Conservation (phyloP, 2,797 vertebrate genomes). For the Sebastes alutus region DNA sequence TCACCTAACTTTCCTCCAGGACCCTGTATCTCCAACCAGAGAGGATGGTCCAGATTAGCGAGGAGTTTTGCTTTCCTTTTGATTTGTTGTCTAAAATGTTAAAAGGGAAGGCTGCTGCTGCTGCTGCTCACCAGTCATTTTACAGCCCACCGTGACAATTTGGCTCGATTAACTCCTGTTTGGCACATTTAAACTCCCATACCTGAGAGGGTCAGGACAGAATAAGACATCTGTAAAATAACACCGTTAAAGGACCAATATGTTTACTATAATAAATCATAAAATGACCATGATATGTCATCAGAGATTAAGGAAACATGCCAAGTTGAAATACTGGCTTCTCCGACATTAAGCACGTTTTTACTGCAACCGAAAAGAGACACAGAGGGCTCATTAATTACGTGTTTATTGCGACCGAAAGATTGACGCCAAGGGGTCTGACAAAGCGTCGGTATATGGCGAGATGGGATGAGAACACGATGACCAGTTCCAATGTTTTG, state of each 20-base stretch:
- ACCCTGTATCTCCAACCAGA: not conserved
- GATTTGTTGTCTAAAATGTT: not conserved
- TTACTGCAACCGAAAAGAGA: fast-evolving
- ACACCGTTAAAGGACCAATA: too few species aligned
- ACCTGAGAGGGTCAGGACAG: not conserved
- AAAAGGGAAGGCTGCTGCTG: not conserved
- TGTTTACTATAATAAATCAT: too few species aligned
- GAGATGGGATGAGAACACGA: too few species aligned
- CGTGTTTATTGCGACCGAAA: too few species aligned
- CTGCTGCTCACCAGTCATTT: not conserved
- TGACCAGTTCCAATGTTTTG: too few species aligned
- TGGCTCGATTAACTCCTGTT: not conserved
- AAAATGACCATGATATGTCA: too few species aligned
- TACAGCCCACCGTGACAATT: fast-evolving
- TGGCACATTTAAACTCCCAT: not conserved
- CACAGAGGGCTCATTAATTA: too few species aligned
- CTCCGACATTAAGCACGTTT: fast-evolving
- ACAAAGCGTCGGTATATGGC: too few species aligned
- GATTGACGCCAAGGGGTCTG: fast-evolving
- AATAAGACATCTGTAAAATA: not conserved
- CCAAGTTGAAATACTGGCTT: too few species aligned
- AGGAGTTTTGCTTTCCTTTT: not conserved
- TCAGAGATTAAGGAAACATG: too few species aligned
- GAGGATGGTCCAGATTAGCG: not conserved
- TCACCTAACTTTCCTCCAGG: not conserved